Evolutionary conservation across 2,797 vertebrate species (phyloP).

Genomic region (Acanthurus lineatus): DNA sequence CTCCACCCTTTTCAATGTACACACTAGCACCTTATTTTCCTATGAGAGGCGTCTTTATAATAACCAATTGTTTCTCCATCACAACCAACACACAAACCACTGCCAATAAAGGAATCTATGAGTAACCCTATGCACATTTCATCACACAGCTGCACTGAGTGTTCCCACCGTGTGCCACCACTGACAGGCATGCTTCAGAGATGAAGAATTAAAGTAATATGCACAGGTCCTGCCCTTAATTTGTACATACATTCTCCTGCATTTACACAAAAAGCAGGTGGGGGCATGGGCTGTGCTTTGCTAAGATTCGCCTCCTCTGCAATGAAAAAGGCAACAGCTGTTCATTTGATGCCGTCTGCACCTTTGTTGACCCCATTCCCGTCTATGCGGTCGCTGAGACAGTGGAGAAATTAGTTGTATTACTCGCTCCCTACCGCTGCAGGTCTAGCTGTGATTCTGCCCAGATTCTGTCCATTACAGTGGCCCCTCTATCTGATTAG

Average conservation of each 20-base stretch:
- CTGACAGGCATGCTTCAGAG: conserved; percentile 74
- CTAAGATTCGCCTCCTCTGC: conserved; percentile 77
- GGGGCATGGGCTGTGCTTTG: conserved; percentile 52
- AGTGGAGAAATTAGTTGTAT: conserved; percentile 98
- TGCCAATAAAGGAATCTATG: conserved; percentile 78
- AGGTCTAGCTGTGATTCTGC: conserved; percentile 97
- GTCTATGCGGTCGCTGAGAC: conserved; percentile 89
- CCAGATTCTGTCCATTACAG: conserved; percentile 99
- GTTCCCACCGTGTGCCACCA: conserved; percentile 65
- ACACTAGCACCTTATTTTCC: conserved; percentile 81
- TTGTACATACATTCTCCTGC: conserved; percentile 87
- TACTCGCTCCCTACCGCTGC: conserved; percentile 90
- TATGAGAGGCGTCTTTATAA: conserved; percentile 81
- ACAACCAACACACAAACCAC: conserved; percentile 72
- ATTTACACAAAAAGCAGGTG: conserved; percentile 74
- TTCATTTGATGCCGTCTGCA: conserved; percentile 93
- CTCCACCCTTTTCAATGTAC: conserved; percentile 67
- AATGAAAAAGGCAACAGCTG: conserved; percentile 91
- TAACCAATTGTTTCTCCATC: conserved; percentile 87
- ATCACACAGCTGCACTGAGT: conserved; percentile 80
- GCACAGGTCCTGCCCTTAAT: conserved; percentile 87
- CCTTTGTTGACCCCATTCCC: conserved; percentile 96
- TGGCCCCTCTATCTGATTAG: conserved; percentile 97
- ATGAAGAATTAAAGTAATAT: conserved; percentile 83
- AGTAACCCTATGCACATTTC: conserved; percentile 78